Conservation (phyloP, 2,888 invertebrate species). For the Eurytoma adleriae region DNA sequence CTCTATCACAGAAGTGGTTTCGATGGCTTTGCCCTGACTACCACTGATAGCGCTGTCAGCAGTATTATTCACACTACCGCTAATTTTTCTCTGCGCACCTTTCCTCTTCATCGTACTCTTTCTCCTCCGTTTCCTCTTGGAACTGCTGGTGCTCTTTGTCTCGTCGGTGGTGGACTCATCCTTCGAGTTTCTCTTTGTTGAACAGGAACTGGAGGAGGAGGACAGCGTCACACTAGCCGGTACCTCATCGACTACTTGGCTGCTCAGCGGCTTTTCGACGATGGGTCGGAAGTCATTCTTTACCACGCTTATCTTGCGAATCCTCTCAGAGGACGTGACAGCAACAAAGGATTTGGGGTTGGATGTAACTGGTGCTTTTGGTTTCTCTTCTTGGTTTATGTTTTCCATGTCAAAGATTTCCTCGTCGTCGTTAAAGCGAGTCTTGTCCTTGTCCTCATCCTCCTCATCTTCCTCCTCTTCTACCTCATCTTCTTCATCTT, state of each 20-base stretch:
- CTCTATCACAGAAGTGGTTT: slow-evolving; percentile 54
- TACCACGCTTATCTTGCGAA: slow-evolving; percentile 80
- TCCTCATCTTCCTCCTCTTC: slow-evolving; percentile 68
- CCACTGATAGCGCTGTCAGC: slow-evolving; percentile 66
- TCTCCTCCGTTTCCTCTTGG: slow-evolving; percentile 87
- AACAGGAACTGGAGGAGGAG: slow-evolving; percentile 51
- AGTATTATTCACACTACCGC: slow-evolving; percentile 64
- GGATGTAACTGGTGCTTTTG: slow-evolving; percentile 60
- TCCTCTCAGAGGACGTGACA: slow-evolving; percentile 78
- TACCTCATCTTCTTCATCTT: slow-evolving; percentile 60
- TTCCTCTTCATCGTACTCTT: slow-evolving; percentile 89
- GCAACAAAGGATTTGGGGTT: slow-evolving; percentile 77
- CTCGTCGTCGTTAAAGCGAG: slow-evolving; percentile 76
- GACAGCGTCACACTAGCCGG: slow-evolving; percentile 65
- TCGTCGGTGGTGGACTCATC: slow-evolving; percentile 67
- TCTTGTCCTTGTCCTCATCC: slow-evolving; percentile 72
- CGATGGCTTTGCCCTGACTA: slow-evolving; percentile 62
- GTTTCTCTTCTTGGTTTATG: slow-evolving; percentile 77
- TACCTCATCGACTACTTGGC: slow-evolving; percentile 33
- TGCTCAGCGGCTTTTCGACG: slow-evolving; percentile 69
- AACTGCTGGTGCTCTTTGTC: slow-evolving; percentile 76
- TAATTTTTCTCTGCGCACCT: slow-evolving; percentile 84
- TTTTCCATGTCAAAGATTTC: slow-evolving; percentile 85
- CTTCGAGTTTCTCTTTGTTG: slow-evolving; percentile 65
- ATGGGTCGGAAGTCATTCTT: slow-evolving; percentile 82